Evolutionary conservation across 2,113 vertebrate species (phyloP), one percentile per base, ranked within the genome.

Genomic region (Cyanoderma ruficeps): DNA sequence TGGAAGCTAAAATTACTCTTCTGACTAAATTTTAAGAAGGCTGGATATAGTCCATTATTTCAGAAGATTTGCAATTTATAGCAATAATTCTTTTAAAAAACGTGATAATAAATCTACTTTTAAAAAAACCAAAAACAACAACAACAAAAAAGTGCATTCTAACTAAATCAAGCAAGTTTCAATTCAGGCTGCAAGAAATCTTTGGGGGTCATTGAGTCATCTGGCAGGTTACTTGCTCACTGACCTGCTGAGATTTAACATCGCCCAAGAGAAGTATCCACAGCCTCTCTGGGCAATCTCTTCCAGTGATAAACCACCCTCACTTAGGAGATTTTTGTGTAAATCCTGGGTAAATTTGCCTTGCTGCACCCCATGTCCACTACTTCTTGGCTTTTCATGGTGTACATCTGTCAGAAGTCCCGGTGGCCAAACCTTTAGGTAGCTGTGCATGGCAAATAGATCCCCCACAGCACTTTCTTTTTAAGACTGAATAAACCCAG

Each of bases 141-240:
- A 65, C 15, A 55, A 55, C 6, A 20, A 28, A 6, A 7, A 8
- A 8, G 2, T 3, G 3, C 2, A 50, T 77, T 53, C 3, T 56
- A 56, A n/a, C 9, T 83, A 71, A 52, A 75, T 30, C 14, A 41
- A 79, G 3, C 4, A 89, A 83, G 17, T 59, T 76, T 71, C 39
- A 75, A 28, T 42, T 84, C 33, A 57, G 4, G 6, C 2, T 70
- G 15, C 10, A 84, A 44, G 39, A 80, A 41, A 64, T 14, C 33
- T 60, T 63, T 41, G 19, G 10, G 12, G 5, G 9, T 70, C 42
- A 21, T 59, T 53, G 84, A 64, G 47, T 11, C 19, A 7, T 69
- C 23, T 6, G 91, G 20, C 5, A 67, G 4, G 28, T 52, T 82
- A 17, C 10, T 77, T 81, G 11, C 13, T 59, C 24, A 42, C 15